Conservation (phyloP, 2,888 invertebrate species). For the Lathronympha strigana region DNA sequence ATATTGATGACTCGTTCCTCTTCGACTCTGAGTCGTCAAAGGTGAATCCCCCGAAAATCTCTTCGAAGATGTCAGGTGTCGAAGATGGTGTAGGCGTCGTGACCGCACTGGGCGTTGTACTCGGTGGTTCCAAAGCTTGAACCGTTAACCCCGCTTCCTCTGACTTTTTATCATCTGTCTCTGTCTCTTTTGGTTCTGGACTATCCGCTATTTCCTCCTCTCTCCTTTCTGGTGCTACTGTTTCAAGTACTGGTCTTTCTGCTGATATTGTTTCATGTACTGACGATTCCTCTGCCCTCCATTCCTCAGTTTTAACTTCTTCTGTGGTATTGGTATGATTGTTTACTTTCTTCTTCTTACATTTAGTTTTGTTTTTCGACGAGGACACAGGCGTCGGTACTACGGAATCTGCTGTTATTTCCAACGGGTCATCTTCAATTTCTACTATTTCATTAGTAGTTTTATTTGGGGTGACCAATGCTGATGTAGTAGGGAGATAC, state of each 20-base stretch:
- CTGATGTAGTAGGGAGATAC: conserved; percentile 58
- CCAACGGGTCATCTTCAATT: conserved; percentile 48
- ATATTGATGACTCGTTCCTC: conserved; percentile 48
- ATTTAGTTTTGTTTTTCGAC: conserved; percentile 72
- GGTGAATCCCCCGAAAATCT: conserved; percentile 65
- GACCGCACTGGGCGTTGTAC: conserved; percentile 47
- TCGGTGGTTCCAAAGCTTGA: conserved; percentile 46
- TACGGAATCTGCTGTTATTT: conserved; percentile 54
- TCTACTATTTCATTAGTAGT: conserved; percentile 53
- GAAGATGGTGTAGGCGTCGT: conserved; percentile 53
- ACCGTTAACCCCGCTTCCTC: conserved; percentile 47
- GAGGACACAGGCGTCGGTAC: conserved; percentile 52
- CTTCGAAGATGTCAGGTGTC: conserved; percentile 63
- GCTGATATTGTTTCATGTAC: conserved; percentile 9
- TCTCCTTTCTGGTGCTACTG: too few species aligned
- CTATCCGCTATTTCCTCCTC: not conserved
- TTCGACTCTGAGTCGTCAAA: conserved; percentile 55
- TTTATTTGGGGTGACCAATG: conserved; percentile 44
- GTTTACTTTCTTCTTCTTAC: conserved; percentile 71
- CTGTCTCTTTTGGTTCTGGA: too few species aligned
- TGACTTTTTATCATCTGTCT: not conserved
- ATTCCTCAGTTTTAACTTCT: conserved; percentile 41
- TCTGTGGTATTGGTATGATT: conserved; percentile 53
- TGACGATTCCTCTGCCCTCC: not conserved
- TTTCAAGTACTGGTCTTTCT: conserved; percentile 5